phyloP scores from a whole-genome alignment of 2,888 invertebrate species.

The Scrobipalpa costella region DNA sequence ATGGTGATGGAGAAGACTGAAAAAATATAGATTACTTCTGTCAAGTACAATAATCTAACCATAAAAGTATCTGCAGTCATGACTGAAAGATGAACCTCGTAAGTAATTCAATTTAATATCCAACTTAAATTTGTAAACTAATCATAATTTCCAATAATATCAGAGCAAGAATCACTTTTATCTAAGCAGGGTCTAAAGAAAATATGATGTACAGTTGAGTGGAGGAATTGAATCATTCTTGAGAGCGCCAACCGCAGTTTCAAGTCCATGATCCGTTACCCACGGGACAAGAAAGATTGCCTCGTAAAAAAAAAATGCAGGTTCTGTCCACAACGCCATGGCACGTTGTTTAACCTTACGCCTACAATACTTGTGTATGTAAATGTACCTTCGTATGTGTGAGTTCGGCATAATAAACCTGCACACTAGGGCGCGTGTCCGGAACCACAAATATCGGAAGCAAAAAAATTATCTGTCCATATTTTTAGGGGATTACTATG shows the following conservation, averaged over 20 bases:
- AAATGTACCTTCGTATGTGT: no score
- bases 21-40: no score
- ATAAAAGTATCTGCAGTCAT: not conserved
- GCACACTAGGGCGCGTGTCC: no score
- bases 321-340: no score
- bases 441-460: no score
- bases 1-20: no score
- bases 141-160: not conserved
- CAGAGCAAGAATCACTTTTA: not conserved
- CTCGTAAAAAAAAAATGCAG: conserved; percentile 43
- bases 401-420: no score
- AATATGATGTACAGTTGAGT: not conserved
- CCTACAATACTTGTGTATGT: no score
- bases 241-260: conserved; percentile 35
- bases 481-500: no score
- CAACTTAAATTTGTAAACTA: not conserved
- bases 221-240: conserved; percentile 37
- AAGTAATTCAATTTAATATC: not conserved
- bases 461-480: no score
- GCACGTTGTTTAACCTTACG: no score
- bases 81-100: no score
- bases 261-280: conserved; percentile 35
- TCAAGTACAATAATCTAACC: not conserved
- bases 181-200: not conserved
- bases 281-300: conserved; percentile 40